These are phyloP conservation scores for Priocnemis perturbator DNA, from an alignment of 2,888 invertebrate species.

Conservation along the genomic window DNA sequence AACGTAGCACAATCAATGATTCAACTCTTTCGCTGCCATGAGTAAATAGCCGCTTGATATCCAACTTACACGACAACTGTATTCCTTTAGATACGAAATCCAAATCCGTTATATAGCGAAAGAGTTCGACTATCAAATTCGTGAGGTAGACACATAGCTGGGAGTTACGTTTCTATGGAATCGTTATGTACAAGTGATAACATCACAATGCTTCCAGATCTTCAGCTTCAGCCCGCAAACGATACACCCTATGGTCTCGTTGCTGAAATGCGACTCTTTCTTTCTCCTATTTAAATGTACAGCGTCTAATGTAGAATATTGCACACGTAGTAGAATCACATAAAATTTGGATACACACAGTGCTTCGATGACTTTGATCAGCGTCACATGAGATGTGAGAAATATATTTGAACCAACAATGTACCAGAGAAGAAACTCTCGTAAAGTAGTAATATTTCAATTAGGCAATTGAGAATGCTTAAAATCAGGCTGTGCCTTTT, in stretches of 20 bases:
- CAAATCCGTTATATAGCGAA: too few species aligned
- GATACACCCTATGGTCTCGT: conserved; percentile 3
- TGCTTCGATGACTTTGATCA: neutral
- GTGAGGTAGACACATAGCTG: too few species aligned
- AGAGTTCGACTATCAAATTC: too few species aligned
- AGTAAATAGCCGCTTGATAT: neutral
- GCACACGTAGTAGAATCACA: conserved; percentile 51
- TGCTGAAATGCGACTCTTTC: conserved; percentile 11
- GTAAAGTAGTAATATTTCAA: too few species aligned
- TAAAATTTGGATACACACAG: conserved; percentile 12
- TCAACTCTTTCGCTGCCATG: neutral
- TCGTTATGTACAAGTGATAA: neutral
- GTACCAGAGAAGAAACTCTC: too few species aligned
- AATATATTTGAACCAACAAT: neutral
- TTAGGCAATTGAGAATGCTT: too few species aligned
- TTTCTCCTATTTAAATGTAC: conserved; percentile 33
- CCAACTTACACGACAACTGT: too few species aligned
- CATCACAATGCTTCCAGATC: neutral
- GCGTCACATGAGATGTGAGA: neutral
- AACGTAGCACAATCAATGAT: neutral
- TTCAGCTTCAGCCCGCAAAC: neutral
- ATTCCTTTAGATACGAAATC: too few species aligned
- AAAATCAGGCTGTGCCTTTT: too few species aligned
- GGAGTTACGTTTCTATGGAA: neutral
- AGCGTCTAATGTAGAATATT: conserved; percentile 42